Base-by-base conservation (phyloP, 2,113 vertebrate species). In the Campylomormyrus numenius region DNA sequence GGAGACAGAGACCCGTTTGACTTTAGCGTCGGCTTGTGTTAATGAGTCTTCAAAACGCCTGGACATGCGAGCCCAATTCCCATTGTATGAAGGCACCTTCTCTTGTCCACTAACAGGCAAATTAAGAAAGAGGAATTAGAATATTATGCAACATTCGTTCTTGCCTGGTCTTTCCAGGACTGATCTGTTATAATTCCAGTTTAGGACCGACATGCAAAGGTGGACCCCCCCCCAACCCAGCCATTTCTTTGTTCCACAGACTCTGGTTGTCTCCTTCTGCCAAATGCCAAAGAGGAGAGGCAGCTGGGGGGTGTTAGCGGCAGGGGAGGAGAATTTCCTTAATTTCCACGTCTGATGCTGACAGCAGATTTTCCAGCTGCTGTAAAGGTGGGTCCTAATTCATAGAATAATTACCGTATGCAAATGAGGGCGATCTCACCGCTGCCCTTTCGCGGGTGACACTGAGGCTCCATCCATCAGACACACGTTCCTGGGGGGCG, bases 351-450 rank as follows among this genome's bases (percentile, higher is more conserved):
- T 15, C 31, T 19, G 74, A 80, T 80, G 74, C 95, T 96, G 96
- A 96, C 96, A 95, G 95, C 95, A 96, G 96, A 96, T 97, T 96
- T 96, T 95, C 96, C 96, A 95, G 94, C 94, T 95, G 96, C 95
- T 94, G 94, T 95, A 95, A 96, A 97, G 95, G 95, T 96, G 96
- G 96, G 95, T 95, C 95, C 45, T 95, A 95, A 95, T 95, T 96
- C 95, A 95, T 95, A 96, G 96, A 96, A 96, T 97, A 96, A 96
- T 97, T 96, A 96, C 96, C 94, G 95, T 96, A 97, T 96, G 96
- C 95, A 97, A 96, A 97, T 96, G 94, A 95, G 89, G 94, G 94
- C 94, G 95, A 95, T 96, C 95, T 95, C 94, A 84, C 94, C 93
- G 94, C 94, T 95, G 95, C 95, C 95, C 96, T 96, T 96, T 96